phyloP scores from a whole-genome alignment of 2,113 vertebrate species.

The Chrysemys picta region DNA sequence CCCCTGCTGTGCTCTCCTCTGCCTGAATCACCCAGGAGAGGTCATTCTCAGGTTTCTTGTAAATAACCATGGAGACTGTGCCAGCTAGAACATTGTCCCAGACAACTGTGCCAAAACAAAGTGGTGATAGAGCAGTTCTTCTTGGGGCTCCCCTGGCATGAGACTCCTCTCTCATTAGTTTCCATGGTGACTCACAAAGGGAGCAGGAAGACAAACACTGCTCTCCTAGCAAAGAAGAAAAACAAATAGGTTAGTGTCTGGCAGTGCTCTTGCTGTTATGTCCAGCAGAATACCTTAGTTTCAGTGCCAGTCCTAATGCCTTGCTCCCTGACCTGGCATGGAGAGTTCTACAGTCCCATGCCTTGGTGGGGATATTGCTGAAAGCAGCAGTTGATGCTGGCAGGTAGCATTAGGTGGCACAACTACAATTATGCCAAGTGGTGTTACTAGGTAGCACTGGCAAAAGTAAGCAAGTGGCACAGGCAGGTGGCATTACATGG shows the following conservation, averaged over 20 bases:
- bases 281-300: background rate
- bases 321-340: background rate
- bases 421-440: background rate
- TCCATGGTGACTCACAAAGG: conserved; percentile 27
- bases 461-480: background rate
- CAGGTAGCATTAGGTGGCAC: background rate
- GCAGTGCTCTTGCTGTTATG: background rate
- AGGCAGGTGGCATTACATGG: background rate
- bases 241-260: background rate
- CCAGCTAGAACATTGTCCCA: background rate
- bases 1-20: background rate
- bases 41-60: background rate
- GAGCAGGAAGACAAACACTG: background rate
- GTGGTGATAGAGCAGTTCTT: background rate
- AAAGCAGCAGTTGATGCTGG: background rate
- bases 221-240: conserved; percentile 1
- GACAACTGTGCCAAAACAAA: background rate
- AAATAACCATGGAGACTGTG: background rate
- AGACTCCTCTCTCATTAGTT: conserved; percentile 23
- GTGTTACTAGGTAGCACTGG: background rate
- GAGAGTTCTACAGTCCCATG: background rate
- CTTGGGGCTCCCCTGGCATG: background rate
- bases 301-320: background rate
- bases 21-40: background rate
- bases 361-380: background rate